phyloP scores from a whole-genome alignment of 2,797 vertebrate species.

The Pseudopleuronectes americanus region DNA sequence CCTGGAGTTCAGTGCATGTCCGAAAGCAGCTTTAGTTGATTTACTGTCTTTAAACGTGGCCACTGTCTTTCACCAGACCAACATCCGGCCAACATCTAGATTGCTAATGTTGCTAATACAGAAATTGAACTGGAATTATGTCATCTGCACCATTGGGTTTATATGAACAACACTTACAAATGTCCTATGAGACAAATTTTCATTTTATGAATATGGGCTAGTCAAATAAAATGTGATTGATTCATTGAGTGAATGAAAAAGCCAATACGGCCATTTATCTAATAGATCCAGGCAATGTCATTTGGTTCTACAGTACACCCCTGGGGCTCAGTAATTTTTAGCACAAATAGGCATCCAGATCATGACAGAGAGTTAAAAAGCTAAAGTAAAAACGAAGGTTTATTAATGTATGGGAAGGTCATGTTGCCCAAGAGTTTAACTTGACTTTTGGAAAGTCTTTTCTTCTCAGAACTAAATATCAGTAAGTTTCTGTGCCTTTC shows the following conservation, averaged over 20 bases:
- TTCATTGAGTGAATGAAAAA: neutral
- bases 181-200: too few species aligned
- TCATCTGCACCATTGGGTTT: neutral
- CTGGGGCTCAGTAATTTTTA: constrained; percentile 13
- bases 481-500: constrained; percentile 60
- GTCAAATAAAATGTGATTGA: too few species aligned
- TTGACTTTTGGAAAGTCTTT: constrained; percentile 61
- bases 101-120: neutral
- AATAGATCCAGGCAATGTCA: neutral
- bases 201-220: too few species aligned
- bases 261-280: neutral
- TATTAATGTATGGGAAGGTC: constrained; percentile 39
- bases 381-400: neutral
- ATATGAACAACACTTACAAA: neutral
- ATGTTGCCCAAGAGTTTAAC: constrained; percentile 38
- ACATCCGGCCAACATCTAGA: neutral
- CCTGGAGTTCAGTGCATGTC: too few species aligned
- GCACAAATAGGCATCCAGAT: neutral
- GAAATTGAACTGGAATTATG: too few species aligned
- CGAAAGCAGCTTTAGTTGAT: too few species aligned
- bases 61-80: too few species aligned
- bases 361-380: neutral
- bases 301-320: constrained; percentile 3
- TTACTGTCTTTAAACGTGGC: too few species aligned
- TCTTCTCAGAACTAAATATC: constrained; percentile 40